Base-by-base conservation (phyloP, 2,888 invertebrate species). In the Dusona sp. region DNA sequence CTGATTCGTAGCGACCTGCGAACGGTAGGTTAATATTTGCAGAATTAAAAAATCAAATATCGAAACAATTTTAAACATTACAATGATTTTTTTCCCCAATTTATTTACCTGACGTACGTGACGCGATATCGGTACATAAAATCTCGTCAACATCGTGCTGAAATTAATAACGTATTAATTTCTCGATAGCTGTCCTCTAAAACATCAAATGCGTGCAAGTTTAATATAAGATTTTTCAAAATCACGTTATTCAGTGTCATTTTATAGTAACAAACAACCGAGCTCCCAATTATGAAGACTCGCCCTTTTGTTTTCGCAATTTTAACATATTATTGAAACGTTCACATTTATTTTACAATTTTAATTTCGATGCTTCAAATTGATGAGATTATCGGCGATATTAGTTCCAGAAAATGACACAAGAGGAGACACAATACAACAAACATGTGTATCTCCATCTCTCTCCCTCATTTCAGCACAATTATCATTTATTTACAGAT, bases 1-100 rank as follows among this genome's bases (percentile, higher is more conserved):
- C 78, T 92, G 93, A 29, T 91, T 93, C 8, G 90, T 88, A 38
- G 93, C 91, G 75, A 89, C 90, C 94, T 94, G 68, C 67, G 70
- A 84, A 67, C 36, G 25, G 25, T 61, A 2, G 3, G 8, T 29
- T 19, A 8, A 3, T 29, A 33, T 33, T 36, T 22, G 22, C 25
- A 16, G 1, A 29, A 61, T 61, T 4, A 16, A 29, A 16, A 1
- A 51, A 36, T 8, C 3, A 7, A 7, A n/a, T 54, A 22, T 29
- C 25, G 1, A 33, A 13, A n/a, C 64, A 33, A 13, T 42, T 22
- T 61, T 29, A n/a, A 48, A 45, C 8, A 68, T 54, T 54, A n/a
- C 7, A 16, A 19, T 9, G 0, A 57, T 51, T 42, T 36, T 4
- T 16, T 7, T 16, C n/a, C 13, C 33, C 22, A 8, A 19, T 65